Evolutionary conservation across 2,113 vertebrate genomes (phyloP), one percentile per base, ranked within the genome.

Genomic region (Mus pahari): DNA sequence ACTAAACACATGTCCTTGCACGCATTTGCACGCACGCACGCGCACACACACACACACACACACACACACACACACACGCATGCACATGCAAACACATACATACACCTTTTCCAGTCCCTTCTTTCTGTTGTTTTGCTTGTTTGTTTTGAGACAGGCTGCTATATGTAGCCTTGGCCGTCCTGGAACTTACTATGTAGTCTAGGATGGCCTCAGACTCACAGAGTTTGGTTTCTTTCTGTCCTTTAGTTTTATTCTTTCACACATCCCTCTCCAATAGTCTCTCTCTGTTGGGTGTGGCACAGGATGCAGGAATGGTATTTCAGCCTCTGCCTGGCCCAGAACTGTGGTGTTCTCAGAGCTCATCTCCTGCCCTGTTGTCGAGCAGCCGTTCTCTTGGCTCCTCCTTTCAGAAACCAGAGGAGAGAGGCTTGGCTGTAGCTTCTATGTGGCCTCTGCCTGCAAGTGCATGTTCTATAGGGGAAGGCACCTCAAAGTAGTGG

Each of bases 401-500:
- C 66, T 79, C 94, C 36, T 42, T 7, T 89, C 82, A 92, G 11
- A 60, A 0, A 75, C 66, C 53, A 45, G 64, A 90, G 45, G 74
- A 48, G 45, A 78, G 70, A 73, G 62, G 68, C 68, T 62, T 94
- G 66, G 60, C 77, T 82, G 36, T 78, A 87, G 88, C 70, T 42
- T 39, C 81, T 71, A n/a, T 70, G 17, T 58, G 39, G 42, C 33
- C 62, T 92, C 16, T 81, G 94, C 64, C 91, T 50, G 22, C 28
- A 48, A 90, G 55, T 4, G 0, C n/a, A 9, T 77, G 45, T 93
- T 58, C 66, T 94, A 48, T 22, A 78, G 82, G 94, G 71, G 68
- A 74, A n/a, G 75, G 73, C 39, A 39, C 33, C 82, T 96, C 39
- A 7, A 55, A 79, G 77, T 66, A 66, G 78, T 86, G 92, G 94